Conservation (phyloP, 53 echinoderm and acorn worm genomes). For the Echinarachnius parma region DNA sequence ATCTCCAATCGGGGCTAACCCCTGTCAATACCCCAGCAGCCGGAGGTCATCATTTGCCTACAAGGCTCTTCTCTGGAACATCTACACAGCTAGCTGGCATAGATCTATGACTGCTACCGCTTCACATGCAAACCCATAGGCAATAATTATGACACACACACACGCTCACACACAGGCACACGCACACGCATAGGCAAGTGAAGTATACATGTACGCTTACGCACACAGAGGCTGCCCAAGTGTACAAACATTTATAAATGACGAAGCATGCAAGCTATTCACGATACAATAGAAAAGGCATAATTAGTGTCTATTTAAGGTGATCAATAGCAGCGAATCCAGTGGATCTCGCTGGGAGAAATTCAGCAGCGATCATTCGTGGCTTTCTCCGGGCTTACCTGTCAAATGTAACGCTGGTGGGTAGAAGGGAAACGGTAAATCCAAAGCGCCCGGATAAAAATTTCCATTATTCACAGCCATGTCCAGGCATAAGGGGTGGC, state of each 20-base stretch:
- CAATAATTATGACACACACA: constrained; percentile 42
- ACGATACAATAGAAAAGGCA: constrained; percentile 34
- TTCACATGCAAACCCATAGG: constrained; percentile 25
- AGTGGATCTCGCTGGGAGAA: not conserved
- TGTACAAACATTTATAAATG: constrained; percentile 19
- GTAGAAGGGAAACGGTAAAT: constrained; percentile 82
- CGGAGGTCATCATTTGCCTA: too few relatives aligned
- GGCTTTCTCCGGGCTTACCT: constrained; percentile 54
- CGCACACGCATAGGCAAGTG: constrained; percentile 12
- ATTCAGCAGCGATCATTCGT: constrained; percentile 1
- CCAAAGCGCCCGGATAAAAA: constrained; percentile 82
- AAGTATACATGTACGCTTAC: not conserved
- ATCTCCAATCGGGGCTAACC: too few relatives aligned
- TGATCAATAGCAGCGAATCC: constrained; percentile 11
- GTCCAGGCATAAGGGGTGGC: constrained; percentile 42
- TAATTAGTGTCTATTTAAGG: constrained; percentile 42
- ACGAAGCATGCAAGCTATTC: constrained; percentile 25
- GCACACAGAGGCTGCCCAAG: not conserved
- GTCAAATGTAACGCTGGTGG: constrained; percentile 77
- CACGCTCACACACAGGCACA: constrained; percentile 2
- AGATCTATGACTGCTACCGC: constrained; percentile 24
- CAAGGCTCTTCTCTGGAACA: too few relatives aligned
- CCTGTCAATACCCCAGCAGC: too few relatives aligned
- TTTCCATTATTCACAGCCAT: constrained; percentile 97
- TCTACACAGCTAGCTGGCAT: too few relatives aligned